phyloP scores from a whole-genome alignment of 2,113 vertebrate genomes.

The Sylvicapra grimmia region DNA sequence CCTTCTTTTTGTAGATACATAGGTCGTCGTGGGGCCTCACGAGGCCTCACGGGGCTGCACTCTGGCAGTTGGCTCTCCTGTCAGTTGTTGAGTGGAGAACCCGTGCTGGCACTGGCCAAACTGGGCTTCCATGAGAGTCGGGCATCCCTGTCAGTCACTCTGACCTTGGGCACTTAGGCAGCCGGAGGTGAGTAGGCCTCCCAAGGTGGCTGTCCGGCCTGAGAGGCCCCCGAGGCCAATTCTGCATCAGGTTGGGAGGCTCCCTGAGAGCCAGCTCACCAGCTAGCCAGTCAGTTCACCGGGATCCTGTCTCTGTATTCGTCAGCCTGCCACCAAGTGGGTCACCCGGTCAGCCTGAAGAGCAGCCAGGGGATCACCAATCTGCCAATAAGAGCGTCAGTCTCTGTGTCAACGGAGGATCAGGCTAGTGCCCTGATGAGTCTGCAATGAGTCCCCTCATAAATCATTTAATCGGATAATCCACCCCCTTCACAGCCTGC shows the following conservation, averaged over 20 bases:
- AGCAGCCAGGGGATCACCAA: neutral
- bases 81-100: neutral
- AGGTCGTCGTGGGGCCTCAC: rapidly evolving
- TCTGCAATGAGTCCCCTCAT: neutral
- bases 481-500: neutral
- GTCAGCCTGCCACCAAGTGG: neutral
- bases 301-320: neutral
- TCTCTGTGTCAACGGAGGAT: rapidly evolving
- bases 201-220: no score
- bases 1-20: rapidly evolving
- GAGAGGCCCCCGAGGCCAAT: rapidly evolving
- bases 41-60: rapidly evolving
- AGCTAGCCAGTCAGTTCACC: neutral
- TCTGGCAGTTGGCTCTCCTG: rapidly evolving
- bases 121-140: neutral
- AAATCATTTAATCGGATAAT: neutral
- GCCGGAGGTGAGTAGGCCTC: neutral
- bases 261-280: neutral
- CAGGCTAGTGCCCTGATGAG: neutral
- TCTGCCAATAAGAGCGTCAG: neutral
- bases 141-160: no score
- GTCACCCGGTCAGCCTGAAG: neutral
- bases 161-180: neutral
- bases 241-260: neutral
- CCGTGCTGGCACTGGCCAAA: rapidly evolving